phyloP scores from a whole-genome alignment of 2,888 invertebrate genomes.

The Shargacucullia verbasci region DNA sequence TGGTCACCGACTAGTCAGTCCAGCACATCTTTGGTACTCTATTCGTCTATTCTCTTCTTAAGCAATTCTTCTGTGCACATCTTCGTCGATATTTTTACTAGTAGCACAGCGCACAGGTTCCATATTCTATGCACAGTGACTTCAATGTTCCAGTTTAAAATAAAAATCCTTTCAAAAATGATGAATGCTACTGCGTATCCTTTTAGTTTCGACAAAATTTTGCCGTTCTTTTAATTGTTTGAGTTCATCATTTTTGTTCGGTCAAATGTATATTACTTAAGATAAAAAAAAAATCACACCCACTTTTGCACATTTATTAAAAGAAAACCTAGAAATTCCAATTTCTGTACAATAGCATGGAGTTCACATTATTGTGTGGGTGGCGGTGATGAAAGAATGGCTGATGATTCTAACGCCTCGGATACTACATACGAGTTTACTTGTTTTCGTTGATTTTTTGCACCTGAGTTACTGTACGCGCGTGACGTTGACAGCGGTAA shows the following conservation, averaged over 20 bases:
- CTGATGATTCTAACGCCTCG: slow-evolving; percentile 85
- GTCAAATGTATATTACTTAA: slow-evolving; percentile 58
- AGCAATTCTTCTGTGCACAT: slow-evolving; percentile 77
- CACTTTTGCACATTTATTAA: slow-evolving; percentile 70
- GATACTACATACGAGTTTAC: slow-evolving; percentile 73
- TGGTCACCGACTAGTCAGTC: slow-evolving; percentile 70
- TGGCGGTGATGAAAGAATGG: slow-evolving; percentile 74
- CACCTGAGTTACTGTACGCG: slow-evolving; percentile 70
- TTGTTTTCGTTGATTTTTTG: slow-evolving; percentile 76
- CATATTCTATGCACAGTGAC: slow-evolving; percentile 69
- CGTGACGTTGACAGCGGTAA: slow-evolving; percentile 72
- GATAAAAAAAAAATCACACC: slow-evolving; percentile 59
- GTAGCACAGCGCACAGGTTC: slow-evolving; percentile 78
- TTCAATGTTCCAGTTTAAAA: slow-evolving; percentile 69
- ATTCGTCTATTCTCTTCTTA: slow-evolving; percentile 66
- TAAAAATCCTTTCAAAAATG: slow-evolving; percentile 68
- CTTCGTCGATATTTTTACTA: slow-evolving; percentile 72
- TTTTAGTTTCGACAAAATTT: not conserved
- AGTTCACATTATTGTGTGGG: slow-evolving; percentile 73
- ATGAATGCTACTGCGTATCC: slow-evolving; percentile 54
- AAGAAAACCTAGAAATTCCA: slow-evolving; percentile 74
- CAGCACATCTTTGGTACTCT: slow-evolving; percentile 76
- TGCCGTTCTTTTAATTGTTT: not conserved
- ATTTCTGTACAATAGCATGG: slow-evolving; percentile 87
- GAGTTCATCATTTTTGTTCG: slow-evolving; percentile 73